A percentile compares a stretch with the other conserved stretches of the same genome.
Evolutionary conservation across 1,140 invertebrate genomes (phyloP).

Genomic region (Coptotermes formosanus): DNA sequence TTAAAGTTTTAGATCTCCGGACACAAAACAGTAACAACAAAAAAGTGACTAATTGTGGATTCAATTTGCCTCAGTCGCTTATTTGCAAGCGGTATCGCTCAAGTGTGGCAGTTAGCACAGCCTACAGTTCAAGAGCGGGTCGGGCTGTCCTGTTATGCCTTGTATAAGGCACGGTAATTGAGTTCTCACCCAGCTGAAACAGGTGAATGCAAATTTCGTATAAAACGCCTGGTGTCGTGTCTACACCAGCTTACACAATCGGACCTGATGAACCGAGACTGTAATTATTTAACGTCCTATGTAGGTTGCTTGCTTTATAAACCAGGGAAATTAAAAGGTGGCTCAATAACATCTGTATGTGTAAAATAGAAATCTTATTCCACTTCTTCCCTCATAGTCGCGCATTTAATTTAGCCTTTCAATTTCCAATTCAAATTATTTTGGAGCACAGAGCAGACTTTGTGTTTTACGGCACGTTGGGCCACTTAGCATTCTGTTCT

Average conservation of each 20-base stretch:
- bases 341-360: not conserved
- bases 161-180: conserved; percentile 18
- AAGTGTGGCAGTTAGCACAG: too few relatives aligned
- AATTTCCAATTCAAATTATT: too few relatives aligned
- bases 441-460: too few relatives aligned
- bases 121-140: not conserved
- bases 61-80: not conserved
- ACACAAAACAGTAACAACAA: not conserved
- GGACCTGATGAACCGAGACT: not conserved
- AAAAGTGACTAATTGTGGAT: not conserved
- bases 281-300: conserved; percentile 5
- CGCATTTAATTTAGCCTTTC: too few relatives aligned
- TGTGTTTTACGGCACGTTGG: too few relatives aligned
- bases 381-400: not conserved
- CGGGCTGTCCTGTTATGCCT: not conserved
- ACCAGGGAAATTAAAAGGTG: not conserved
- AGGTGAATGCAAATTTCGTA: not conserved
- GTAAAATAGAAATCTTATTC: not conserved
- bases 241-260: not conserved
- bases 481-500: too few relatives aligned
- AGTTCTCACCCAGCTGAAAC: not conserved
- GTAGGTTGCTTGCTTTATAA: not conserved
- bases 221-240: not conserved
- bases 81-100: too few relatives aligned
- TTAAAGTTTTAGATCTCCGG: not conserved